Conservation (phyloP, 2,888 invertebrate species). For the Hyles lineata region DNA sequence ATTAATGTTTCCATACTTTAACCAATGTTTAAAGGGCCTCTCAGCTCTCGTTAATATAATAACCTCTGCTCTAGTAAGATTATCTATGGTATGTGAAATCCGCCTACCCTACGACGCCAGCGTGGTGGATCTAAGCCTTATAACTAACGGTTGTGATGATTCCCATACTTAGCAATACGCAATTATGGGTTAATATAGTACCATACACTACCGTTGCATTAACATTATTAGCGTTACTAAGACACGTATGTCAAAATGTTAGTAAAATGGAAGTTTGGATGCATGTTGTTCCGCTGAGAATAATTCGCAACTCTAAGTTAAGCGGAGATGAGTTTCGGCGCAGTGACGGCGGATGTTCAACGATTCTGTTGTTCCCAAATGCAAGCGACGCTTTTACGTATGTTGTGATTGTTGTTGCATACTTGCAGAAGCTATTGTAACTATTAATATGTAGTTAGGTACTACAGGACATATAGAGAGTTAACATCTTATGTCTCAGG, state of each 20-base stretch:
- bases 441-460: too few relatives aligned
- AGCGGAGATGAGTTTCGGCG: slow-evolving; percentile 3
- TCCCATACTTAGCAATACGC: not conserved
- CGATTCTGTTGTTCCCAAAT: not conserved
- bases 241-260: not conserved
- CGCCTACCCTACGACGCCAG: not conserved
- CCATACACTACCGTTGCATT: not conserved
- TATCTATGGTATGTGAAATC: too few relatives aligned
- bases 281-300: not conserved
- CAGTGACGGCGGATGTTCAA: not conserved
- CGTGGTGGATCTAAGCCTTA: not conserved
- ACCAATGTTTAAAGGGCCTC: not conserved
- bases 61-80: not conserved
- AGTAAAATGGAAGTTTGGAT: not conserved
- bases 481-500: too few relatives aligned
- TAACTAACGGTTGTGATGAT: not conserved
- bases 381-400: not conserved
- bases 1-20: not conserved
- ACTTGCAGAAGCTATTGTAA: not conserved
- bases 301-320: not conserved
- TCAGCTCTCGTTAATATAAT: not conserved
- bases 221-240: not conserved
- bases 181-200: too few relatives aligned
- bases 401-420: not conserved
- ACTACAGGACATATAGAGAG: too few relatives aligned